Evolutionary conservation across 1,140 invertebrate genomes (phyloP).

Genomic region (Cydia fagiglandana): DNA sequence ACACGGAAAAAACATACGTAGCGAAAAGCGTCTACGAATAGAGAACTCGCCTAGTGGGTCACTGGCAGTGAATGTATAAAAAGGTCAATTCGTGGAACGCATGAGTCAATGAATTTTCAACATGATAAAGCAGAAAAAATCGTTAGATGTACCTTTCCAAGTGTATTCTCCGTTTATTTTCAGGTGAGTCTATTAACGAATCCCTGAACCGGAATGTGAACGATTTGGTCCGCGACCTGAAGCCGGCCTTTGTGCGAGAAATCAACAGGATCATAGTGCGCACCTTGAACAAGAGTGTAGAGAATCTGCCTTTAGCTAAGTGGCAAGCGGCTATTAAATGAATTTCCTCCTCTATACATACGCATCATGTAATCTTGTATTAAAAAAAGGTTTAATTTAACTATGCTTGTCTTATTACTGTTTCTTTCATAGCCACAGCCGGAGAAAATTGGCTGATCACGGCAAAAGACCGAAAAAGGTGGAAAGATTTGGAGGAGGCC

Average conservation of each 20-base stretch:
- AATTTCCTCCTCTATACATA: background rate
- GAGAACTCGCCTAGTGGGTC: too few species aligned
- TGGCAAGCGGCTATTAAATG: constrained; percentile 24
- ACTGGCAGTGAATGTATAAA: background rate
- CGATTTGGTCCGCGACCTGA: constrained; percentile 14
- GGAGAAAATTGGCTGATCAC: too few species aligned
- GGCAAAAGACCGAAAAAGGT: too few species aligned
- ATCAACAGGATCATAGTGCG: constrained; percentile 20
- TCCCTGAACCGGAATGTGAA: constrained; percentile 8
- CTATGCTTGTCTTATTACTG: background rate
- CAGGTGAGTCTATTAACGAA: constrained; percentile 24
- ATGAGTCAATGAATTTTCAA: too few species aligned
- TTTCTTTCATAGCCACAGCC: too few species aligned
- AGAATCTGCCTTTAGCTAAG: constrained; percentile 22
- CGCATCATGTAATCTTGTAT: background rate
- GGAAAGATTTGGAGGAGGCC: too few species aligned
- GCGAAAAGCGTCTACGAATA: too few species aligned
- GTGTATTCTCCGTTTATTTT: background rate
- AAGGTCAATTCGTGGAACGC: background rate
- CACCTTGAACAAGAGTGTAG: constrained; percentile 5
- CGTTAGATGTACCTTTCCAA: background rate
- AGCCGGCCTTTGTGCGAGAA: constrained; percentile 11
- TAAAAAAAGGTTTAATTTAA: background rate
- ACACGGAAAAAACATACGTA: too few species aligned
- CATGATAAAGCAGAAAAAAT: too few species aligned